Evolutionary conservation across 2,113 vertebrate genomes (phyloP), one percentile per base, ranked within the genome.

Genomic region (Galemys pyrenaicus): DNA sequence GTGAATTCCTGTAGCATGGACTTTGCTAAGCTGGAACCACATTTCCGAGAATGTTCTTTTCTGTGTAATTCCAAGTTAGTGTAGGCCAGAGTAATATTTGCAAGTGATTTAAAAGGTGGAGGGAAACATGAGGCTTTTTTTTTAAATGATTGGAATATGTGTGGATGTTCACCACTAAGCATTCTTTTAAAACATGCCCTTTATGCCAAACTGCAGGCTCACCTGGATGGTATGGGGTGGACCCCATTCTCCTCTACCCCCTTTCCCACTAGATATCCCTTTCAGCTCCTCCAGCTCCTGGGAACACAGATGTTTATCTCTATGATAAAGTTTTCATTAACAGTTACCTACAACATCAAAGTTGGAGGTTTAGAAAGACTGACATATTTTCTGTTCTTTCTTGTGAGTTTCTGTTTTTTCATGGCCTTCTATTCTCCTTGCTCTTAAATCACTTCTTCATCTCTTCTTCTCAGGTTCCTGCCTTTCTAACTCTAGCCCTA

Each of bases 181-280:
- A 22, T 35, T 30, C 12, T 0, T n/a, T 2, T 26, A 28, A 49
- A 7, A 10, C 46, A 41, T 2, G n/a, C 1, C 12, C 20, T 2
- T 44, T 12, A 58, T 20, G 6, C 24, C 19, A 6, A 6, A 16
- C 22, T 35, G 11, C 24, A 16, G 6, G 6, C n/a, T 93, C n/a
- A n/a, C 24, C 60, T 16, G 20, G 15, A 32, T 37, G 44, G 2
- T 5, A 4, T 1, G 5, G n/a, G 24, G 22, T 35, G 65, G 22
- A 35, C 7, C 37, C 24, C 44, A 39, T 17, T 15, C 5, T 0
- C 30, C 37, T 17, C 16, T 62, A 4, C 15, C 35, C 30, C 11
- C 46, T 26, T 22, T 83, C 22, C 35, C 24, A 26, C 37, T 12
- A 17, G 39, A 26, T 65, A 22, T 5, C 24, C 10, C 6, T 71